Base-by-base conservation (phyloP, 2,888 invertebrate genomes). In the Glyphotaelius pellucidus region DNA sequence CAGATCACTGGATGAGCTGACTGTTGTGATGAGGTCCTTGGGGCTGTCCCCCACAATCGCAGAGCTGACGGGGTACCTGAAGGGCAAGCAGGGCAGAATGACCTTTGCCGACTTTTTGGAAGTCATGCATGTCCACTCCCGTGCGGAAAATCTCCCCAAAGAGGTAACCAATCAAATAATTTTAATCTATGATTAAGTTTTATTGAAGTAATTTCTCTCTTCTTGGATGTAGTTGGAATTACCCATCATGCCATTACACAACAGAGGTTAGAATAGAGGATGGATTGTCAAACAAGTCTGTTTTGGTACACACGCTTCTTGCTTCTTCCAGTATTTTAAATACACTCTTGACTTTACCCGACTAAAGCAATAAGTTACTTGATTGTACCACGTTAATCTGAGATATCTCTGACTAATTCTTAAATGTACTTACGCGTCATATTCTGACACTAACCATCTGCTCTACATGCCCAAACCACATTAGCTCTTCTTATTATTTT, bases 41-140 rank as follows among this genome's bases (percentile, higher is more conserved):
- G 99, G 99, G 0, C 97, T 99, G 95, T 99, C 99, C 93, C 99
- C 99, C 0, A 99, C 99, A 0, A 98, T 98, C 92, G 98, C 98
- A 90, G 99, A 99, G 95, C 95, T 99, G 80, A 97, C 98, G 93
- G 97, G 97, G 94, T 98, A 98, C 95, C 96, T 98, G 90, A 97
- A 97, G 94, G 97, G 97, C 92, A 97, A 95, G 94, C 92, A 92
- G 94, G 98, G 99, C 0, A 98, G 98, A 95, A 98, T 99, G 98
- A 98, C 98, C 0, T 99, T 99, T 95, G 99, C 99, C 0, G 99
- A 99, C 94, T 99, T 99, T 94, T 95, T 99, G 87, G 99, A 99
- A 94, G 98, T 99, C 1, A 98, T 99, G 98, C 99, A 99, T 94
- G 97, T 98, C 91, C 99, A 99, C 95, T 98, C 98, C 0, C 96